Conservation (phyloP, 1,140 invertebrate genomes). For the Drosophila sturtevanti region DNA sequence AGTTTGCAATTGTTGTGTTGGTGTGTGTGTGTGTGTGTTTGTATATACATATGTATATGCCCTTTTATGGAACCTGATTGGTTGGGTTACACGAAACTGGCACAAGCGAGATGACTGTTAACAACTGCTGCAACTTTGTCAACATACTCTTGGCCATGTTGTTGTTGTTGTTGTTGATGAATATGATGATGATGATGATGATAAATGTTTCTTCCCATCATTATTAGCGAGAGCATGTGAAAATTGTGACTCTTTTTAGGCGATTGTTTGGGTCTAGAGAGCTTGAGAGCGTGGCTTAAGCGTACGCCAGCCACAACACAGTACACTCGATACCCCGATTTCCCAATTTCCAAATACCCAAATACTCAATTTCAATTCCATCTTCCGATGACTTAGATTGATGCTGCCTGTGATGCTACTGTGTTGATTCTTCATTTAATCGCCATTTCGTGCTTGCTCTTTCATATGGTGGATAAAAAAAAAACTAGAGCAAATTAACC, state of each 20-base stretch:
- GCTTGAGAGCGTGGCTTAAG: neutral
- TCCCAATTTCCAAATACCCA: too few species aligned
- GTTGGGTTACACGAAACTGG: neutral
- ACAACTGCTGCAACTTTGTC: neutral
- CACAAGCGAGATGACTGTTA: neutral
- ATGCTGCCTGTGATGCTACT: too few species aligned
- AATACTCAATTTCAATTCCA: too few species aligned
- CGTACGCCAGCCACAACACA: neutral
- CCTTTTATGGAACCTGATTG: neutral
- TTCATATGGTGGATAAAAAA: conserved; percentile 48
- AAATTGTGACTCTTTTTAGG: neutral
- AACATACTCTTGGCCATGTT: neutral
- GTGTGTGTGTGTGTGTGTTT: too few species aligned
- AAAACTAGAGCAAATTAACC: conserved; percentile 79
- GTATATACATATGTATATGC: too few species aligned
- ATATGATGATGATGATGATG: neutral
- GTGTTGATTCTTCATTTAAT: neutral
- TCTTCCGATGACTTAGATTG: neutral
- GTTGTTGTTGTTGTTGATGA: neutral
- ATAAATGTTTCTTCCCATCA: neutral
- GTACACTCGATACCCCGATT: too few species aligned
- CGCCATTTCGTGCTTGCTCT: conserved; percentile 9
- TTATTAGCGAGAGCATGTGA: conserved; percentile 9
- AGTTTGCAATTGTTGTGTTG: too few species aligned
- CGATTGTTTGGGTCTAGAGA: neutral